A percentile compares a stretch with the other conserved stretches of the same genome.
These are phyloP conservation scores for Centrocercus urophasianus DNA, from an alignment of 2,113 vertebrate species.

Conservation along the genomic window DNA sequence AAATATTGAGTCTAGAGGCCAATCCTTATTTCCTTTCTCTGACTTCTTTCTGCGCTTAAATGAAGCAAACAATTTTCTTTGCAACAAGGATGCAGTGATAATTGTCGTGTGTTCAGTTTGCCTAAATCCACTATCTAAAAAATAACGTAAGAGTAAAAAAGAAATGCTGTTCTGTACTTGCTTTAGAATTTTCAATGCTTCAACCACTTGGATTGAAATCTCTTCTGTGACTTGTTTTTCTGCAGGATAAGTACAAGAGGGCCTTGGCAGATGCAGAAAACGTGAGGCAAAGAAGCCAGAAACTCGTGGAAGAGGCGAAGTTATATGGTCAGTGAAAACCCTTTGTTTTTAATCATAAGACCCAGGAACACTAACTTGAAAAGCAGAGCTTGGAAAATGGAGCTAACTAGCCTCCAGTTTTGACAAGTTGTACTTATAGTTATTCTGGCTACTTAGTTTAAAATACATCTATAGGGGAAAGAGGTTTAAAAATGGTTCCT, in stretches of 20 bases:
- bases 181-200: neutral
- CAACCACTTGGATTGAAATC: neutral
- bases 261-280: slow-evolving; percentile 96
- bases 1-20: neutral
- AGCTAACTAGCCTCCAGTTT: neutral
- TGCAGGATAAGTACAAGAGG: slow-evolving; percentile 94
- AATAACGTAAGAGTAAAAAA: neutral
- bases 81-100: neutral
- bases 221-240: neutral
- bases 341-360: neutral
- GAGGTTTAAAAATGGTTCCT: neutral
- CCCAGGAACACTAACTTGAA: neutral
- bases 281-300: slow-evolving; percentile 90
- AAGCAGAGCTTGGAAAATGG: neutral
- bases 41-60: neutral
- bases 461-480: neutral
- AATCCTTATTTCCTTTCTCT: neutral
- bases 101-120: neutral
- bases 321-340: slow-evolving; percentile 84
- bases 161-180: neutral
- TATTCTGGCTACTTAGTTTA: neutral
- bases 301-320: slow-evolving; percentile 93
- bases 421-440: neutral
- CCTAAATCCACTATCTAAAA: neutral
- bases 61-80: neutral